phyloP scores from a whole-genome alignment of 2,113 vertebrate species.

The Oryctolagus cuniculus region DNA sequence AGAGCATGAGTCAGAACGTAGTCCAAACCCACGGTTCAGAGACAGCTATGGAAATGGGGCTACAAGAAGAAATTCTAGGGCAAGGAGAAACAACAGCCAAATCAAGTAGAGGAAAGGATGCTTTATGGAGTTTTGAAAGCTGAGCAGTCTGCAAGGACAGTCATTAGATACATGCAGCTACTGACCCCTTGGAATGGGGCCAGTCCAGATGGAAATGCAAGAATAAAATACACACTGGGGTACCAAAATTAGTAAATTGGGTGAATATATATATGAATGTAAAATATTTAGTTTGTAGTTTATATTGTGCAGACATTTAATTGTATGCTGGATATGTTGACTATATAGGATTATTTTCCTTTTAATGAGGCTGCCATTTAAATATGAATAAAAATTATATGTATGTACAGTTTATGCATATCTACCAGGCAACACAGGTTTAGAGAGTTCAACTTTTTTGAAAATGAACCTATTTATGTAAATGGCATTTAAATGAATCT shows the following conservation, averaged over 20 bases:
- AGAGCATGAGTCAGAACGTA: background rate
- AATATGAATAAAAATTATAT: background rate
- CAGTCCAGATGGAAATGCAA: background rate
- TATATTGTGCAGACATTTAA: background rate
- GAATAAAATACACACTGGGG: background rate
- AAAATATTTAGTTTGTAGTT: background rate
- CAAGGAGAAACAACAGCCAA: rapidly evolving
- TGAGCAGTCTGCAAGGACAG: background rate
- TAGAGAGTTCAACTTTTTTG: background rate
- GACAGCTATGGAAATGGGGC: background rate
- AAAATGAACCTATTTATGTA: background rate
- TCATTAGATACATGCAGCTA: rapidly evolving
- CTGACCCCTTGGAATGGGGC: background rate
- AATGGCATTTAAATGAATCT: background rate
- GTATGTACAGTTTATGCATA: background rate
- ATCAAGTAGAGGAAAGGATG: background rate
- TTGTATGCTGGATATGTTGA: background rate
- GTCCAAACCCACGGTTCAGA: background rate
- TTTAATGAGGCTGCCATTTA: background rate
- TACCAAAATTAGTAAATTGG: background rate
- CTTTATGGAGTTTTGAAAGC: background rate
- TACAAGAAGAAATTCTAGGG: background rate
- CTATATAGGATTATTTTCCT: background rate
- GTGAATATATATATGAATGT: background rate
- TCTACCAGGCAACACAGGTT: background rate